Percentiles rank a stretch among this genome's conserved stretches.
phyloP scores from a whole-genome alignment of 2,797 vertebrate genomes.

The Enteromius thamalakanensis region DNA sequence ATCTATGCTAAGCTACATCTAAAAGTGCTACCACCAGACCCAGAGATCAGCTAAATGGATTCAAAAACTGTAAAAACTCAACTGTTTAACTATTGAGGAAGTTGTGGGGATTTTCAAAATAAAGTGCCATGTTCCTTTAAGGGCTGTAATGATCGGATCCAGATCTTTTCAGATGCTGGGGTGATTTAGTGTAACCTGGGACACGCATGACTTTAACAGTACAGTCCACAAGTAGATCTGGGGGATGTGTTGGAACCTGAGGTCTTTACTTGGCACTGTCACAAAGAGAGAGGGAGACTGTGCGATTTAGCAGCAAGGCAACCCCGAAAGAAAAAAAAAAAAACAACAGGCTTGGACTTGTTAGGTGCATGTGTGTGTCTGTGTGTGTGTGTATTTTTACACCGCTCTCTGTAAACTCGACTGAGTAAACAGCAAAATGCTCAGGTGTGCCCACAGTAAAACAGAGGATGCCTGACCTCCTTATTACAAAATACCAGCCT shows the following conservation, averaged over 20 bases:
- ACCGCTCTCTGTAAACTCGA: conserved; percentile 60
- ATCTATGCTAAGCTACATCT: no score
- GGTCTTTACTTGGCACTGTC: conserved; percentile 24
- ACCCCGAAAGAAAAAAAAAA: conserved; percentile 31
- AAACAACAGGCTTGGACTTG: conserved; percentile 70
- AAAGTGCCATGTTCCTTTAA: not conserved
- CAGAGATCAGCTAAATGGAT: no score
- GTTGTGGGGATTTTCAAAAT: no score
- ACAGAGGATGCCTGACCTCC: conserved; percentile 38
- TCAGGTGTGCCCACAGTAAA: conserved; percentile 60
- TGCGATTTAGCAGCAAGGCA: conserved; percentile 55
- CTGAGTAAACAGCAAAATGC: conserved; percentile 65
- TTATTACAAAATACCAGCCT: conserved; percentile 8
- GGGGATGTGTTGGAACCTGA: conserved; percentile 28
- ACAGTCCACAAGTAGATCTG: not conserved
- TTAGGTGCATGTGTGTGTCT: conserved; percentile 41
- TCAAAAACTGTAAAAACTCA: no score
- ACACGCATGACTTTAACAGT: not conserved
- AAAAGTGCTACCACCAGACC: no score
- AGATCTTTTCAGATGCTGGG: not conserved
- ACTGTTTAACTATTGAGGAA: no score
- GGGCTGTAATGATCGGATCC: not conserved
- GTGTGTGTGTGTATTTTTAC: conserved; percentile 26
- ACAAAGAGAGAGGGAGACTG: conserved; percentile 38
- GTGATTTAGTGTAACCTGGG: not conserved